These are phyloP conservation scores for Suricata suricatta DNA, from an alignment of 2,113 vertebrate genomes.

Conservation along the genomic window DNA sequence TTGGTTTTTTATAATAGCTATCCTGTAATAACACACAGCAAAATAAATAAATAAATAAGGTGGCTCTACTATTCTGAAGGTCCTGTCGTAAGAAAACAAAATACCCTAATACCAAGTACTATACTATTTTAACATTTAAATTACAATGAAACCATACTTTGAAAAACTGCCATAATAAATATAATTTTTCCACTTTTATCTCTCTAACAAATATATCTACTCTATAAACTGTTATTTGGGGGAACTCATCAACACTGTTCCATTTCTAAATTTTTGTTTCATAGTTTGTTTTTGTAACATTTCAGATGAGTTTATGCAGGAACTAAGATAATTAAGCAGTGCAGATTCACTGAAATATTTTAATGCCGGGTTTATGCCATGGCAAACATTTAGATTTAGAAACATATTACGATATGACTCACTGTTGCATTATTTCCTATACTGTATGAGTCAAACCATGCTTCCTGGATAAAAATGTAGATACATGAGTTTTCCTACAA, in stretches of 20 bases:
- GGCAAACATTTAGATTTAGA: constrained; percentile 58
- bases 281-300: constrained; percentile 53
- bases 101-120: neutral
- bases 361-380: constrained; percentile 41
- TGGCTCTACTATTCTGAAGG: neutral
- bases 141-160: neutral
- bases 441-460: constrained; percentile 54
- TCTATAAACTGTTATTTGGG: neutral
- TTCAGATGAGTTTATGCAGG: constrained; percentile 50
- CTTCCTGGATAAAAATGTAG: constrained; percentile 62
- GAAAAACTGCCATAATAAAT: constrained; percentile 11
- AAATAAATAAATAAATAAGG: neutral
- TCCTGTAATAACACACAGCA: neutral
- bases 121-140: constrained; percentile 40
- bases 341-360: constrained; percentile 62
- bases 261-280: constrained; percentile 44
- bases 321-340: constrained; percentile 46
- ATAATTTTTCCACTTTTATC: neutral
- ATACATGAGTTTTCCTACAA: constrained; percentile 50
- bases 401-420: constrained; percentile 70
- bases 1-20: neutral
- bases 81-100: neutral
- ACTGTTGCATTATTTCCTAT: constrained; percentile 62
- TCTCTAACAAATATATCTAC: neutral
- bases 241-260: neutral